Evolutionary conservation across 2,888 invertebrate species (phyloP), one percentile per base, ranked within the genome.

Genomic region (Caenorhabditis parvicauda): DNA sequence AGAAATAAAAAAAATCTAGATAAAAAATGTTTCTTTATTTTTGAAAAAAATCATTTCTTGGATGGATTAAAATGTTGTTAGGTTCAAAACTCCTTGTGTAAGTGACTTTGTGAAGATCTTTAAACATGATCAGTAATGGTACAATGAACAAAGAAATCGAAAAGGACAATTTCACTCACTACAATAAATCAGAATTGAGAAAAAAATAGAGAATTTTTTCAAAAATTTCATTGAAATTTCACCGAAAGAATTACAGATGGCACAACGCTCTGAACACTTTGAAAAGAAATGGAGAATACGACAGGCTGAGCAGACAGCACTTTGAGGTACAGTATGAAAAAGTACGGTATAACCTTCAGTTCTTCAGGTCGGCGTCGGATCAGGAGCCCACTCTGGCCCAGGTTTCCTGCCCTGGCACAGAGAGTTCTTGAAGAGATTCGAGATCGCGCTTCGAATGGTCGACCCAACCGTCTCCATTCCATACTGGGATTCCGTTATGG

Each of bases 401-500:
- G 79, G 75, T 7, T 79, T 79, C 67, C 64, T 79, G 42, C 77
- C 79, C 24, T 79, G 79, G 79, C 79, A 79, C 62, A 67, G 75
- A 39, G 75, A 75, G 46, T 75, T 73, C 54, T 61, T 75, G 35
- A 75, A 75, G 51, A 49, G 72, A 53, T 43, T 79, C 44, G 79
- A 79, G 50, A 74, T 79, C 49, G 77, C 78, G 1, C 61, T 79
- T 21, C 68, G 79, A 17, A 70, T 79, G 66, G 81, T 82, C 55
- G 79, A 82, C 24, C 82, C 82, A 17, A 55, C 64, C 12, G 78
- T 83, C 9, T 72, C 75, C 21, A 69, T 82, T n/a, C 82, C 82
- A 6, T 83, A 82, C 64, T 83, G 82, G 82, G 82, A 83, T 67
- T 80, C 79, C 27, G 81, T 81, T 17, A 72, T 82, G 64, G 83